Conservation (phyloP, 2,113 vertebrate species). For the Lepisosteus osseus region DNA sequence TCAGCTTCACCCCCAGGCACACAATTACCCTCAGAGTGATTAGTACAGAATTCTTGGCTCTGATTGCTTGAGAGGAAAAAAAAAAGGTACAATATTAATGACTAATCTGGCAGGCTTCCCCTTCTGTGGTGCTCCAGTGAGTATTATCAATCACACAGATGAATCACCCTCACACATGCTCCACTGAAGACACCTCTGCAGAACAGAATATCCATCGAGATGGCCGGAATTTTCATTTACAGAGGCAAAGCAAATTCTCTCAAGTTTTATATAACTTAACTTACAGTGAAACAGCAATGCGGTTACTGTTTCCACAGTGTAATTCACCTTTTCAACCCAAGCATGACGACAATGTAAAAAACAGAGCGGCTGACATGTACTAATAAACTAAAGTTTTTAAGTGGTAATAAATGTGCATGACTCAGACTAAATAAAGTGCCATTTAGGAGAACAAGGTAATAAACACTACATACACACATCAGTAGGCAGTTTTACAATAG, state of each 20-base stretch:
- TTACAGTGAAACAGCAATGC: neutral
- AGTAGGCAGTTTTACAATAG: too few species aligned
- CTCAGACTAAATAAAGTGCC: too few species aligned
- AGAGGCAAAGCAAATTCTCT: too few species aligned
- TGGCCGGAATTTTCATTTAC: neutral
- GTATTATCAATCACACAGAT: constrained; percentile 13
- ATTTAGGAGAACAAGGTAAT: too few species aligned
- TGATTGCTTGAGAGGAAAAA: constrained; percentile 25
- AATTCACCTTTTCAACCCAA: too few species aligned
- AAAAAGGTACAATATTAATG: constrained; percentile 44
- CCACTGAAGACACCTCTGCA: neutral
- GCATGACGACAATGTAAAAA: too few species aligned
- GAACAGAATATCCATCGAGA: neutral
- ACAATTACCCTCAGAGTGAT: constrained; percentile 22
- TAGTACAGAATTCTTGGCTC: constrained; percentile 30
- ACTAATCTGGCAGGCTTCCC: constrained; percentile 41
- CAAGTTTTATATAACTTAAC: neutral
- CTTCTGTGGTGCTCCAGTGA: neutral
- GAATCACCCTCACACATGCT: neutral
- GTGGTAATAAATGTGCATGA: too few species aligned
- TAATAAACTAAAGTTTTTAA: too few species aligned
- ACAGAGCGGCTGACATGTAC: too few species aligned
- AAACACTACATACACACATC: too few species aligned
- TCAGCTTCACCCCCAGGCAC: neutral
- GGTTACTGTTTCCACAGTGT: too few species aligned